phyloP scores from a whole-genome alignment of 2,888 invertebrate genomes.

The Melikaiella ostensackeni region DNA sequence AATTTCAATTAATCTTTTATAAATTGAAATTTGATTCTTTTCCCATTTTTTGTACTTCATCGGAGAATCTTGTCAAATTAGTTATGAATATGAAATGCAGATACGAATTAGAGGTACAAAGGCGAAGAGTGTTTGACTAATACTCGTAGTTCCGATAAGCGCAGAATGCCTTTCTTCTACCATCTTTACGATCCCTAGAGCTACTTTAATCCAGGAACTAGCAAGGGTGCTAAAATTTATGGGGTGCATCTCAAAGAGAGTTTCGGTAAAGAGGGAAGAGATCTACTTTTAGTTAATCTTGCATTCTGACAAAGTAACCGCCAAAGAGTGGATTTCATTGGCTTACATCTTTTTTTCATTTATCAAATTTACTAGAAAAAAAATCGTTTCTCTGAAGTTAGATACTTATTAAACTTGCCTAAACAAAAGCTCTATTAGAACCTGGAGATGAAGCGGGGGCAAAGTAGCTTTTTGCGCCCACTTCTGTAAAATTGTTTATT shows the following conservation, averaged over 20 bases:
- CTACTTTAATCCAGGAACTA: slow-evolving; percentile 12
- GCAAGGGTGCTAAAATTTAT: slow-evolving; percentile 25
- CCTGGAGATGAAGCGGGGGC: too few species aligned
- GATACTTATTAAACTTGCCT: too few species aligned
- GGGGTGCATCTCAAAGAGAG: slow-evolving; percentile 29
- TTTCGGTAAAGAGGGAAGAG: slow-evolving; percentile 4
- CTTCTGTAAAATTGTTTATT: too few species aligned
- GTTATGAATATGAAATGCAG: neutral
- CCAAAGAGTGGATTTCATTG: slow-evolving; percentile 5
- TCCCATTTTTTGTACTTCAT: too few species aligned
- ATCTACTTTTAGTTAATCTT: slow-evolving; percentile 19
- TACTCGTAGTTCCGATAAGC: neutral
- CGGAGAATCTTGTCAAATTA: neutral
- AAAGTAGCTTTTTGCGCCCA: too few species aligned
- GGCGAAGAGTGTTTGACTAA: slow-evolving; percentile 20
- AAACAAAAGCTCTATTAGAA: too few species aligned
- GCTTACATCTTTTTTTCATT: neutral
- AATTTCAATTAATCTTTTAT: too few species aligned
- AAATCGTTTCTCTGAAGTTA: neutral
- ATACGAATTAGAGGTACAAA: slow-evolving; percentile 2
- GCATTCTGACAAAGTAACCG: neutral
- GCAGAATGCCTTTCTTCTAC: neutral
- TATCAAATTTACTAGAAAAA: neutral
- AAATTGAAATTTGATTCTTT: too few species aligned
- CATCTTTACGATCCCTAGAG: slow-evolving; percentile 5